Percentiles rank a stretch among this genome's conserved stretches.
Evolutionary conservation across 53 echinoderm and acorn worm genomes (phyloP).

Genomic region (Hippasteria phrygiana): DNA sequence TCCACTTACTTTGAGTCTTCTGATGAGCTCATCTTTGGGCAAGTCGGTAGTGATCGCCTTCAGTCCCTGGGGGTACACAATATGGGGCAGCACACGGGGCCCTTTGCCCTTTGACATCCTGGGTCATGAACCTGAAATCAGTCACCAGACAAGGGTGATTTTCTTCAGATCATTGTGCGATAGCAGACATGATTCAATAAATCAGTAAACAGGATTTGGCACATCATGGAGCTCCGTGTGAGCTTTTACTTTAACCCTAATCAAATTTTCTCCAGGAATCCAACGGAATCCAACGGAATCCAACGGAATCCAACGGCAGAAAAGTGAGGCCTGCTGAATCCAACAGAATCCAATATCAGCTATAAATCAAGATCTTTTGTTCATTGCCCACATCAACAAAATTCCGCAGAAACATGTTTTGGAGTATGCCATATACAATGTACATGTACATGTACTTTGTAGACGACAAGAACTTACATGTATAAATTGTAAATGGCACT

Average conservation of each 20-base stretch:
- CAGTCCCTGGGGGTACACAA: slow-evolving; percentile 88
- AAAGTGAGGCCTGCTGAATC: no score
- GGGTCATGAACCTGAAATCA: slow-evolving; percentile 46
- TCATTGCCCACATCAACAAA: no score
- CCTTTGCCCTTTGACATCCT: slow-evolving; percentile 89
- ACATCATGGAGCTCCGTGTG: no score
- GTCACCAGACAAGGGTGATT: background rate
- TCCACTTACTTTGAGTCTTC: slow-evolving; percentile 91
- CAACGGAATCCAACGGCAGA: no score
- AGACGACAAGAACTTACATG: no score
- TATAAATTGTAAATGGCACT: no score
- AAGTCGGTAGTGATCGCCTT: slow-evolving; percentile 92
- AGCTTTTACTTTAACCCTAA: no score
- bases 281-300: background rate
- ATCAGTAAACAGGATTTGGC: no score
- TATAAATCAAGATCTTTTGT: no score
- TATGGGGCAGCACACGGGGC: slow-evolving; percentile 60
- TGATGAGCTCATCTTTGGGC: slow-evolving; percentile 94
- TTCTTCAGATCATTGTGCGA: background rate
- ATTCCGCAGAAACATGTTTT: no score
- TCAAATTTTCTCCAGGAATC: no score
- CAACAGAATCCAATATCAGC: no score
- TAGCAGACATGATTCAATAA: background rate
- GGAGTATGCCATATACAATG: background rate
- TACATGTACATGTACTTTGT: background rate